Base-by-base conservation (phyloP, 2,113 vertebrate species). In the Embiotoca jacksoni region DNA sequence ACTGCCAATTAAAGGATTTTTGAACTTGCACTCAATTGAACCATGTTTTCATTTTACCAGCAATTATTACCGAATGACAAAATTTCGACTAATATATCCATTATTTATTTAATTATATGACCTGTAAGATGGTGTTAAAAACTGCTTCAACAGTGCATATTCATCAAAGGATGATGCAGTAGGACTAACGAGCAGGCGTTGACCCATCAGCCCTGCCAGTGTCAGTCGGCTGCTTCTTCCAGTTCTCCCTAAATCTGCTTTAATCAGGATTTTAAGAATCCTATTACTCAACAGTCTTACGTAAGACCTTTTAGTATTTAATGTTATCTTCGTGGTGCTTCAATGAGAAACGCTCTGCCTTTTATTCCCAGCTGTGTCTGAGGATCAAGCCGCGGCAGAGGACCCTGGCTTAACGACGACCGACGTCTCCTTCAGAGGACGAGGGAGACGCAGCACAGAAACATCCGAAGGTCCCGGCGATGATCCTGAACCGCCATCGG, bases 361-460 rank as follows among this genome's bases (percentile, higher is more conserved):
- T 82, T 70, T 41, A 8, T 49, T 83, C 10, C 81, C 90, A 99
- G 98, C 94, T 99, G 0, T 98, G 98, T 74, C 96, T 95, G 37
- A 94, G 97, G 92, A 97, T 99, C 94, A 97, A 96, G 86, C 96
- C 95, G 46, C 94, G 96, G 81, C 97, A 98, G 87, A 96, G 97
- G 91, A 98, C 94, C 83, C 94, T 99, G 93, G 97, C 97, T 10
- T 99, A 91, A 95, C 47, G 1, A 4, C n/a, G 4, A 10, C 63
- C 0, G 37, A 46, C 15, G 0, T 54, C 44, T 50, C 69, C 62
- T 0, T 23, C 23, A n/a, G 3, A 37, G 5, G 15, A 31, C 31
- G 16, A 0, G 6, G 7, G 44, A 50, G 15, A 2, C 52, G 16
- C 32, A 14, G 36, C 54, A 3, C 1, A 6, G 5, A 32, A 62